Conservation (phyloP, 2,113 vertebrate genomes). For the Cyrtonyx montezumae region DNA sequence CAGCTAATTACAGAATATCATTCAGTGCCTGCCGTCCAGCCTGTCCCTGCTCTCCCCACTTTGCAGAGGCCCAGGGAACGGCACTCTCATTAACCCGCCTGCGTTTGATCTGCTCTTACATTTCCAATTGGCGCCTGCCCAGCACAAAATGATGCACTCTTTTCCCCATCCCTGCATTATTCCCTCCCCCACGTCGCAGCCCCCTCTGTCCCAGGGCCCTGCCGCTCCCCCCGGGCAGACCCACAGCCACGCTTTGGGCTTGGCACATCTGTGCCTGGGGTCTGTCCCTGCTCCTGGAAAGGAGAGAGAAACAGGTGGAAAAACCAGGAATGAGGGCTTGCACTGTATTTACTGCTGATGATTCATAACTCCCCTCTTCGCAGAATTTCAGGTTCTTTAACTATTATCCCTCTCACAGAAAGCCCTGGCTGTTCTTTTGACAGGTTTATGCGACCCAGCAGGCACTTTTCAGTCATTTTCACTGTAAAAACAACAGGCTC, state of each 20-base stretch:
- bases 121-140: background rate
- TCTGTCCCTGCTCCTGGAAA: background rate
- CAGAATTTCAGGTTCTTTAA: conserved; percentile 54
- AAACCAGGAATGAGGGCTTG: background rate
- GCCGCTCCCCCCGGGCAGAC: background rate
- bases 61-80: background rate
- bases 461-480: conserved; percentile 47
- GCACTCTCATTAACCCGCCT: conserved; percentile 26
- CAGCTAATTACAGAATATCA: conserved; percentile 69
- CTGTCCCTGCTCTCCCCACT: background rate
- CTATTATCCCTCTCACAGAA: conserved; percentile 40
- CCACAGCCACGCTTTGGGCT: rapidly evolving
- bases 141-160: background rate
- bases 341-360: conserved; percentile 41
- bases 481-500: conserved; percentile 38
- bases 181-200: background rate
- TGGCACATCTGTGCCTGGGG: background rate
- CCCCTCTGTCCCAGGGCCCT: background rate
- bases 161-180: background rate
- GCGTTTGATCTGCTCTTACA: conserved; percentile 18
- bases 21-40: conserved; percentile 31
- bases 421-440: conserved; percentile 21
- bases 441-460: conserved; percentile 65
- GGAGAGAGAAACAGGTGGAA: background rate
- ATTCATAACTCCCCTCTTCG: conserved; percentile 52